Base-by-base conservation (phyloP, 2,113 vertebrate species). In the Cebidichthys violaceus region DNA sequence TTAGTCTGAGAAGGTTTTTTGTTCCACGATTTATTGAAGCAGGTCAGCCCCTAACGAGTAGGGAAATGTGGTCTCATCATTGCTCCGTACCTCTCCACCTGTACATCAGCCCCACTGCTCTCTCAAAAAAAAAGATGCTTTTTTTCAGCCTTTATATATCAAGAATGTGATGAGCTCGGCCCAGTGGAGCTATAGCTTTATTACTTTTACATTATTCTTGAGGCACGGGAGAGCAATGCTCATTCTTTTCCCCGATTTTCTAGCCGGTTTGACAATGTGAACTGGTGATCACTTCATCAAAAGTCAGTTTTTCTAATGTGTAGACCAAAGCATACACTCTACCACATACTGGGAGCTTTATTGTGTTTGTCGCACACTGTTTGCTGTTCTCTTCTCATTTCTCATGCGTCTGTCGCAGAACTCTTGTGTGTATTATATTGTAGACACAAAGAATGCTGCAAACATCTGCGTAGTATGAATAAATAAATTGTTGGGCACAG, bases 21-120 rank as follows among this genome's bases (percentile, higher is more conserved):
- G 78, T 79, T 68, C 47, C 54, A 45, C 65, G 18, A 82, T 89
- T 93, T 88, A 90, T 77, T 86, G 70, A 90, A 82, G 76, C 79
- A 77, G 88, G 90, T 88, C 70, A 18, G 24, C 22, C 71, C 29
- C 37, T 76, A 59, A 69, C 17, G 43, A 86, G 71, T 50, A 85
- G 71, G 68, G 71, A 82, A 82, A 83, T 67, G 70, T 29, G 35
- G 61, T 83, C 84, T 57, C 35, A 27, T 54, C 67, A 50, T 65
- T 43, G 24, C 66, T 50, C 27, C 31, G 27, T 11, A 55, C 18
- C 54, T 82, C 68, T 66, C 3, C 50, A 15, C 43, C 31, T 73
- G n/a, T 52, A 24, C 50, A n/a, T 18, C 65, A 82, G 11, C 41
- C 43, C 5, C 22, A 27, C 11, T 0, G 0, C 20, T 31, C 4